Evolutionary conservation across 2,888 invertebrate species (phyloP), one percentile per base, ranked within the genome.

Genomic region (Catocala nupta): DNA sequence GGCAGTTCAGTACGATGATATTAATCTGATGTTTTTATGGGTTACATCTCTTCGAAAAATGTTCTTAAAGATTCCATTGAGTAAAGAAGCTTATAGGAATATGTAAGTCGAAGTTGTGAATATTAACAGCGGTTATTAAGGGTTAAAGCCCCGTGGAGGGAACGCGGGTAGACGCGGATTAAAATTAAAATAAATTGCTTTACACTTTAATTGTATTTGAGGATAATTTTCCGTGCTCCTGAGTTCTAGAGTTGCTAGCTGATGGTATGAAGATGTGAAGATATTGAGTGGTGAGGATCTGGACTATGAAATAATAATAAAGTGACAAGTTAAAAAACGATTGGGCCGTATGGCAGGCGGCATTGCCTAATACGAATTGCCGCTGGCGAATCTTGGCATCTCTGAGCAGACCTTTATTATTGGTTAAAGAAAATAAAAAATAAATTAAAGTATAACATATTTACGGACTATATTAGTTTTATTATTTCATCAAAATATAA

Each of bases 181-280:
- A 91, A 92, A 93, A 92, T 93, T 92, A 90, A 92, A 91, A 93
- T 89, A 90, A 93, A 93, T 93, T 91, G 87, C 89, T 88, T 92
- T 89, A 91, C 90, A 90, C 85, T 93, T 90, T 93, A 93, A 94
- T 94, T 93, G 91, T 92, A 92, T 94, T 94, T 91, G 85, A 87
- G 88, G 81, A 92, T 92, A 93, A 94, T 94, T 94, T 94, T 93
- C 93, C 93, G 87, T 88, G 90, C 90, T 90, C 88, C 91, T 91
- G 93, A 89, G 89, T 91, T 88, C 90, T 90, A 88, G 89, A 89
- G 89, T 83, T 87, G 87, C 82, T 87, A 83, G 82, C 83, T 89
- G 80, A 80, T 81, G 88, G 81, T 87, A 84, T 84, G 82, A 77
- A 84, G 86, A 85, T 87, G 82, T 85, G 84, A 71, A 77, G 84